phyloP scores from a whole-genome alignment of 2,888 invertebrate genomes.

The Therioaphis trifolii region DNA sequence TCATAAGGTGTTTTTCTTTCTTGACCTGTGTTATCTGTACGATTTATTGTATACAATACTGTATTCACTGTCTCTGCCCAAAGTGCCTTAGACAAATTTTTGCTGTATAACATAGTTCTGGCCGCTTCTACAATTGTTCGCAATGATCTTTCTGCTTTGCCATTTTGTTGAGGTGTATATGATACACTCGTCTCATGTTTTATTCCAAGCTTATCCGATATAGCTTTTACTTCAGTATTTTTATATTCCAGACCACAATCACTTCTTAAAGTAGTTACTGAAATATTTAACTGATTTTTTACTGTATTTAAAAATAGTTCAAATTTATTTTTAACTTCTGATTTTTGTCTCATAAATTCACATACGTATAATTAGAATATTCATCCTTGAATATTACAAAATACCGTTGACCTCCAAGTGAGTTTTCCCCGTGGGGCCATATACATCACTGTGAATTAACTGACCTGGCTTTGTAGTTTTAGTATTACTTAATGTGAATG shows the following conservation, averaged over 20 bases:
- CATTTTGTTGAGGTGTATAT: constrained; percentile 43
- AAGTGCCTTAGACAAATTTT: too few species aligned
- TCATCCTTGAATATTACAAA: constrained; percentile 15
- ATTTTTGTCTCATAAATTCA: constrained; percentile 8
- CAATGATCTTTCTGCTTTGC: constrained; percentile 25
- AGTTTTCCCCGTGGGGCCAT: too few species aligned
- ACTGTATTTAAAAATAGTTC: constrained; percentile 19
- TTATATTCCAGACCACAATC: too few species aligned
- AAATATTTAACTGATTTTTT: too few species aligned
- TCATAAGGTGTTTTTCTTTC: constrained; percentile 66
- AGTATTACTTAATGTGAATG: too few species aligned
- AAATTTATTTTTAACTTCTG: constrained; percentile 8
- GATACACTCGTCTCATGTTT: constrained; percentile 5
- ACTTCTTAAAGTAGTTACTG: too few species aligned
- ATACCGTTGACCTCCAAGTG: too few species aligned
- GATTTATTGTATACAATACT: constrained; percentile 12
- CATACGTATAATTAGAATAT: constrained; percentile 1
- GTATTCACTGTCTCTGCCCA: constrained; percentile 26
- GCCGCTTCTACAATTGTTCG: constrained; percentile 4
- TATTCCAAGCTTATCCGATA: constrained; percentile 28
- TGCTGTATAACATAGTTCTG: too few species aligned
- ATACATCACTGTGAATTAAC: too few species aligned
- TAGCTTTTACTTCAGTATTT: too few species aligned
- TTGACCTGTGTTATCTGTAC: constrained; percentile 34
- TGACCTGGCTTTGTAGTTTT: too few species aligned